Percentiles rank a stretch among this genome's conserved stretches.
Evolutionary conservation across 2,888 invertebrate genomes (phyloP).

Genomic region (Zaprionus lineosus): DNA sequence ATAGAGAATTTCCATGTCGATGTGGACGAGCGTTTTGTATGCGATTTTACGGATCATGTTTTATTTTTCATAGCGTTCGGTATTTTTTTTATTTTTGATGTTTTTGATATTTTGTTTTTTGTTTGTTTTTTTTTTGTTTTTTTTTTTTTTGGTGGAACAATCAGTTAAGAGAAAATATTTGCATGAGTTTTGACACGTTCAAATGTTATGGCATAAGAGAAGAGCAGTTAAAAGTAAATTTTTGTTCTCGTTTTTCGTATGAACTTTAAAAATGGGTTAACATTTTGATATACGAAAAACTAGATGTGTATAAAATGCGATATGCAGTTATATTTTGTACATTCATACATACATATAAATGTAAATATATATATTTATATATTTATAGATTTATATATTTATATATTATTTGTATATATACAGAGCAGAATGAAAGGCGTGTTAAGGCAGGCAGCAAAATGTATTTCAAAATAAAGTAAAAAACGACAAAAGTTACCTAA

Average conservation of each 20-base stretch:
- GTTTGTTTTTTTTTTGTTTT: slow-evolving; percentile 36
- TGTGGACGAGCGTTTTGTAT: slow-evolving; percentile 77
- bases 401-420: too few species aligned
- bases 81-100: slow-evolving; percentile 35
- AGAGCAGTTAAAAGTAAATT: slow-evolving; percentile 45
- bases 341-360: slow-evolving; percentile 2
- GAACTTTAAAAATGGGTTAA: slow-evolving; percentile 51
- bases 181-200: slow-evolving; percentile 75
- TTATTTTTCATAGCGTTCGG: too few species aligned
- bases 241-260: slow-evolving; percentile 40
- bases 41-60: slow-evolving; percentile 47
- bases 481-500: too few species aligned
- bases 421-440: slow-evolving; percentile 34
- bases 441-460: slow-evolving; percentile 42
- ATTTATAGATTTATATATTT: slow-evolving; percentile 7
- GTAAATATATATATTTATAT: slow-evolving; percentile 17
- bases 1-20: slow-evolving; percentile 74
- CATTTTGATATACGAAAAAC: slow-evolving; percentile 31
- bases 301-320: slow-evolving; percentile 10
- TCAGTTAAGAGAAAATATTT: slow-evolving; percentile 78
- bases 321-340: slow-evolving; percentile 1
- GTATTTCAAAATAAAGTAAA: slow-evolving; percentile 32
- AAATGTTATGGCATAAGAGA: slow-evolving; percentile 62
- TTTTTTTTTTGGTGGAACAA: slow-evolving; percentile 59
- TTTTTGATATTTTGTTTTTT: slow-evolving; percentile 45